Base-by-base conservation (phyloP, 2,888 invertebrate genomes). In the Himalopsyche tibetana region DNA sequence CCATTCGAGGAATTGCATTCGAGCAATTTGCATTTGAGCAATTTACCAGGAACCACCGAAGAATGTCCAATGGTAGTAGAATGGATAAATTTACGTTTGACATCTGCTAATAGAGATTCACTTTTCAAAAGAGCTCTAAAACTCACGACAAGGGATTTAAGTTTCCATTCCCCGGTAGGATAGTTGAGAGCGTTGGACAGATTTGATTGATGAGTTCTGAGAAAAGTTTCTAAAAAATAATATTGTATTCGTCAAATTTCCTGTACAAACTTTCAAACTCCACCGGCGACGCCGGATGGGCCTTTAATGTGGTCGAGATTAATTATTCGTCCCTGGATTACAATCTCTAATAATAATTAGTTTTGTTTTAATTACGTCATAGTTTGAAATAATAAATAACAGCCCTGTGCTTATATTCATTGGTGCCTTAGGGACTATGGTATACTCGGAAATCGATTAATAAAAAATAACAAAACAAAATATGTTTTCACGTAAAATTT, bases 201-300 rank as follows among this genome's bases (percentile, higher is more conserved):
- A 63, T 63, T 63, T 63, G 63, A 63, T 63, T 63, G 63, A 63
- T 63, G 63, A 63, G 63, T 63, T 63, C 63, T 9, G 63, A 19
- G 63, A 63, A 63, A 63, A 63, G 63, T 63, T 63, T 63, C 63
- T 63, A 63, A 63, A 63, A 63, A 63, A 63, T 63, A 63, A 63
- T 63, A 63, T 63, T 63, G 63, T 63, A 63, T 63, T 63, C 63
- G 19, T 63, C 63, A 63, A 63, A 63, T 63, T 63, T 63, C 63
- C 63, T 63, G 63, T 63, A 63, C 63, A 63, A 63, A 63, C 19
- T 63, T 63, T 63, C 63, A 63, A 28, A 63, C 51, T 51, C 51
- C 51, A 51, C 63, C 6, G 63, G 19, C 63, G 63, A 19, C n/a
- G 63, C 19, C 63, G 63, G 63, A 63, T 63, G 63, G 63, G 63